A percentile compares a stretch with the other conserved stretches of the same genome.
Conservation (phyloP, 2,888 invertebrate species). For the Melolontha melolontha region DNA sequence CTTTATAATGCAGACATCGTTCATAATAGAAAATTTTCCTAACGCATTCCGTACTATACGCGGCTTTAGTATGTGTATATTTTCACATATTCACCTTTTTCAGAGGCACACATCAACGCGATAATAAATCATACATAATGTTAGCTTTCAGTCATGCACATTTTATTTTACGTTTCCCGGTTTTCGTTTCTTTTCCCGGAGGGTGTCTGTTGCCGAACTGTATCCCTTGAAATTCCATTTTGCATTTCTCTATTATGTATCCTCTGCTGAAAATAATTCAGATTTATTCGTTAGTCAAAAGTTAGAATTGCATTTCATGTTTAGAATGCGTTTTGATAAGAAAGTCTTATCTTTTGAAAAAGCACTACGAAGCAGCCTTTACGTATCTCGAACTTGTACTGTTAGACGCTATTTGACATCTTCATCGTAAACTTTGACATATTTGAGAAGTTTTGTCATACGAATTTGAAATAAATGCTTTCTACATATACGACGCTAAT, state of each 20-base stretch:
- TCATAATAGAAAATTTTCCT: no score
- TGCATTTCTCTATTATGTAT: constrained; percentile 7
- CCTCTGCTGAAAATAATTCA: constrained; percentile 2
- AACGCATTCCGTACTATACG: no score
- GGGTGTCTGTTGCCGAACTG: constrained; percentile 1
- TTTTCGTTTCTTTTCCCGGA: constrained; percentile 5
- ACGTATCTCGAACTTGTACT: no score
- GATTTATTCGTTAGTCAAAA: constrained; percentile 9
- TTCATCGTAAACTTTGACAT: no score
- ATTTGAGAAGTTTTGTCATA: no score
- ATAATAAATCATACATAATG: constrained; percentile 25
- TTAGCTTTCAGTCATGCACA: constrained; percentile 24
- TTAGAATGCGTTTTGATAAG: background rate
- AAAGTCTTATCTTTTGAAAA: no score
- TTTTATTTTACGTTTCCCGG: constrained; percentile 21
- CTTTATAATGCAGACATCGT: no score
- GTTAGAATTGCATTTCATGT: background rate
- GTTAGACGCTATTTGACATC: no score
- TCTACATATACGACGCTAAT: no score
- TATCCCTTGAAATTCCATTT: background rate
- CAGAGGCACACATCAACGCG: constrained; percentile 1
- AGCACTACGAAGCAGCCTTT: no score
- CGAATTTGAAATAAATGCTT: no score
- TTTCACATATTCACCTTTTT: constrained; percentile 5
- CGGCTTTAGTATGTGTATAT: background rate